Evolutionary conservation across 1,140 invertebrate species (phyloP).

Genomic region (Caenorhabditis remanei): DNA sequence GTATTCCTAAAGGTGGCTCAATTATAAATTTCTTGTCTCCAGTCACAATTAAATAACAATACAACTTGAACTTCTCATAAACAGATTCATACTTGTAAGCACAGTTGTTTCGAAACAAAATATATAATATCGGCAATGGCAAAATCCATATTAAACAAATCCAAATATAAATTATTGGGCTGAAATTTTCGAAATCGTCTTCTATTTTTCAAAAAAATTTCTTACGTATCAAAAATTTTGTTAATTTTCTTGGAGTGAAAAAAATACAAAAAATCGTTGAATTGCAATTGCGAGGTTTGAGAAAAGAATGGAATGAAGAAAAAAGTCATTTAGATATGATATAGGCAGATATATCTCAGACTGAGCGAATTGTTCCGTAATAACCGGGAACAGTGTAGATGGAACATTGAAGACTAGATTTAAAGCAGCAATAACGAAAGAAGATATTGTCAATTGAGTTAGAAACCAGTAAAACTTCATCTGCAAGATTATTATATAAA

Average conservation of each 20-base stretch:
- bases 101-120: neutral
- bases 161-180: neutral
- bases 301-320: neutral
- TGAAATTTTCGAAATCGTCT: neutral
- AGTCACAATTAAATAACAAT: neutral
- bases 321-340: neutral
- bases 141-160: neutral
- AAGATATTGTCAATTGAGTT: too few species aligned
- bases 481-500: too few species aligned
- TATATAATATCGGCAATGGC: neutral
- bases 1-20: neutral
- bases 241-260: neutral
- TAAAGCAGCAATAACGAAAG: too few species aligned
- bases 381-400: too few species aligned
- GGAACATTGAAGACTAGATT: too few species aligned
- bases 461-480: too few species aligned
- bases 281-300: neutral
- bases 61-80: neutral
- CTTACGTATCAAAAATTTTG: neutral
- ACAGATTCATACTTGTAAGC: neutral
- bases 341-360: neutral
- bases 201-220: neutral
- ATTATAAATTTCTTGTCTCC: neutral
- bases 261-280: neutral
- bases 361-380: too few species aligned